Evolutionary conservation across 2,888 invertebrate genomes (phyloP), one percentile per base, ranked within the genome.

Genomic region (Atherix ibis): DNA sequence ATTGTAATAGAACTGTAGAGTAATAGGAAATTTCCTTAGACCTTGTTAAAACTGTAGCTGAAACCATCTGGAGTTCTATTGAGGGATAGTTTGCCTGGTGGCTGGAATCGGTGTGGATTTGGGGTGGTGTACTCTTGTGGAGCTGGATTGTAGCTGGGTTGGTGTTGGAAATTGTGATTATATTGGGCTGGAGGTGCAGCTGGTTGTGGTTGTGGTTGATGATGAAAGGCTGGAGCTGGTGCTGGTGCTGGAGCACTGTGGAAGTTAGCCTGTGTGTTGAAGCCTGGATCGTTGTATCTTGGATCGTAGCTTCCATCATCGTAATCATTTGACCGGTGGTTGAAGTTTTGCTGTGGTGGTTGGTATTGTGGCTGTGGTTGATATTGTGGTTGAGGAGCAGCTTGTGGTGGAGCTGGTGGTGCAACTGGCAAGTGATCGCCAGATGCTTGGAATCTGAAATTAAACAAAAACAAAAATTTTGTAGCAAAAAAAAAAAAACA

Each of bases 61-160:
- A 76, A 87, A 51, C 87, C 87, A 53, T 87, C 87, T 26, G 85
- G 85, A 39, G 82, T 83, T 53, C 87, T 70, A 67, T 84, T 85
- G 46, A 88, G 67, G 47, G 76, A 78, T 50, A 87, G 71, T 61
- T 85, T 84, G 45, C 87, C 87, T 18, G 85, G 84, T 34, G 83
- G 84, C 56, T 77, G 79, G 66, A 82, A 83, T 48, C 77, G 71
- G 50, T 73, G 70, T 14, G 83, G 79, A 18, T 73, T 64, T 41
- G 71, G 77, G 34, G 83, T 83, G 35, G 74, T 71, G 37, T 64
- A 56, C 36, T 61, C 58, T 40, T 69, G 66, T 22, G 40, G 35
- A 22, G 55, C 51, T 41, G 38, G 46, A 28, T 41, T 29, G 41
- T 48, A 47, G 40, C 39, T 46, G 46, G 61, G 65, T 42, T 49